Percentiles rank a stretch among this genome's conserved stretches.
Conservation (phyloP, 2,888 invertebrate species). For the Oscheius sp. region DNA sequence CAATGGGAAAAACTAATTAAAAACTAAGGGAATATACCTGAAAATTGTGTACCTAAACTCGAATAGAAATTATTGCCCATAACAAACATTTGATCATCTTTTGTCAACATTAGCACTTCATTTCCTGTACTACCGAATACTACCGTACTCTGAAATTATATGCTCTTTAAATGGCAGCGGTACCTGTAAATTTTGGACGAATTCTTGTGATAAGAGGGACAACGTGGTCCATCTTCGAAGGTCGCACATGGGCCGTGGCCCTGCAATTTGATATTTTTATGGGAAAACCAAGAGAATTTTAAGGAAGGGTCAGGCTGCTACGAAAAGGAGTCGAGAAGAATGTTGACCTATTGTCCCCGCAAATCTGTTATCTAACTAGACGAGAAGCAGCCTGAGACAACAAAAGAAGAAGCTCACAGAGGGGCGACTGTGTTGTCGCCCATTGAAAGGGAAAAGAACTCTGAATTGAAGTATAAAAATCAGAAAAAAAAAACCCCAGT, state of each 20-base stretch:
- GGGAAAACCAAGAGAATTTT: neutral
- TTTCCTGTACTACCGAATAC: conserved; percentile 76
- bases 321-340: too few relatives aligned
- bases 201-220: conserved; percentile 77
- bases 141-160: conserved; percentile 25
- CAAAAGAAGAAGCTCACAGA: too few relatives aligned
- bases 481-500: too few relatives aligned
- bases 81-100: conserved; percentile 78
- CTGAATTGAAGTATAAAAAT: too few relatives aligned
- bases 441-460: too few relatives aligned
- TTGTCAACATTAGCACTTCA: conserved; percentile 79
- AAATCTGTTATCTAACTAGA: too few relatives aligned
- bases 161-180: too few relatives aligned
- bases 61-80: conserved; percentile 78
- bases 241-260: conserved; percentile 41
- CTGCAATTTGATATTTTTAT: conserved; percentile 25
- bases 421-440: too few relatives aligned
- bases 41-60: conserved; percentile 76
- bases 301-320: neutral
- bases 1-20: neutral
- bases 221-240: conserved; percentile 79
- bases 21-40: conserved; percentile 30
- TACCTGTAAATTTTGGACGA: conserved; percentile 75
- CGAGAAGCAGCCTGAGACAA: too few relatives aligned
- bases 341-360: too few relatives aligned